Evolutionary conservation across 2,888 invertebrate species (phyloP).

Genomic region (Eueremaeus valkanovi): DNA sequence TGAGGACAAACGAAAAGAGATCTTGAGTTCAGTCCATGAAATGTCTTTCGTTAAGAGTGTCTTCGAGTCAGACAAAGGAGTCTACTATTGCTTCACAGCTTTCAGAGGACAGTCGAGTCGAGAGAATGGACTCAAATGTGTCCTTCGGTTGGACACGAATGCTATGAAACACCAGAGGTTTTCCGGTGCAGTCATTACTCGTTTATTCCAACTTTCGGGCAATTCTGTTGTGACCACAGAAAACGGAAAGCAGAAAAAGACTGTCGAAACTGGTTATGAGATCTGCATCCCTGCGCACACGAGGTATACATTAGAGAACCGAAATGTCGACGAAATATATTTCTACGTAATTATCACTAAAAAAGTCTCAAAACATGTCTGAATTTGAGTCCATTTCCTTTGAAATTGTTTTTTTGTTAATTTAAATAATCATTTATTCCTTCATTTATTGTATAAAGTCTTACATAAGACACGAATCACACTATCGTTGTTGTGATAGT

Average conservation of each 20-base stretch:
- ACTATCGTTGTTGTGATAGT: too few species aligned
- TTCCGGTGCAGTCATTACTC: not conserved
- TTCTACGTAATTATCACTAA: not conserved
- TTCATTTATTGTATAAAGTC: too few species aligned
- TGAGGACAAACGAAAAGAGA: not conserved
- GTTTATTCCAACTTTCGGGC: not conserved
- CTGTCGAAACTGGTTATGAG: not conserved
- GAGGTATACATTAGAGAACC: not conserved
- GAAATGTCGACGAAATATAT: not conserved
- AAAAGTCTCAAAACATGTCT: too few species aligned
- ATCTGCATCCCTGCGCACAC: not conserved
- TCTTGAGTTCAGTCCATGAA: not conserved
- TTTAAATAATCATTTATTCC: too few species aligned
- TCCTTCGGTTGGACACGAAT: not conserved
- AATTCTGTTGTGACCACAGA: not conserved
- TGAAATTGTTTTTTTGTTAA: too few species aligned
- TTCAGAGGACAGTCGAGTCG: not conserved
- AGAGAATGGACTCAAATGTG: not conserved
- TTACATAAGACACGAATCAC: too few species aligned
- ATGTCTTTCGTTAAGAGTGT: conserved; percentile 3
- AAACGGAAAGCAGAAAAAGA: not conserved
- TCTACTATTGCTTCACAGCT: not conserved
- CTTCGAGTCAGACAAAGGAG: not conserved
- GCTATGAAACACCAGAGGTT: not conserved
- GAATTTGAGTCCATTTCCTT: too few species aligned